Percentiles rank a stretch among this genome's conserved stretches.
phyloP scores from a whole-genome alignment of 2,888 invertebrate genomes.

The Drosophila rubida region DNA sequence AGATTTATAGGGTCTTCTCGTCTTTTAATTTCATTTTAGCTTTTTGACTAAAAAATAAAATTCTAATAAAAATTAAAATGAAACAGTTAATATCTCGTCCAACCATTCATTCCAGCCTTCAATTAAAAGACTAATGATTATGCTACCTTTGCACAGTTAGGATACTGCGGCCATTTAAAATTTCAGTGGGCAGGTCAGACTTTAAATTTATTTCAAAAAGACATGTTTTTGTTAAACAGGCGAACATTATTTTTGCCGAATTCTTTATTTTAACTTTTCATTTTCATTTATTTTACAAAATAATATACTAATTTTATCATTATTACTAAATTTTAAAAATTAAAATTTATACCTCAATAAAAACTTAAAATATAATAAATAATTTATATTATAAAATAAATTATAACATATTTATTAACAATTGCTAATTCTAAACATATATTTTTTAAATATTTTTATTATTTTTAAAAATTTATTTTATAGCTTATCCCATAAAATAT shows the following conservation, averaged over 20 bases:
- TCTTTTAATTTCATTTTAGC: constrained; percentile 88
- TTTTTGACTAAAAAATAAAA: constrained; percentile 88
- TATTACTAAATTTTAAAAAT: constrained; percentile 85
- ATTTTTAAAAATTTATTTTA: constrained; percentile 87
- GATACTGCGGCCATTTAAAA: constrained; percentile 91
- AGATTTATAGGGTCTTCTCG: constrained; percentile 93
- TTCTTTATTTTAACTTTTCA: constrained; percentile 86
- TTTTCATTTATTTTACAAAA: constrained; percentile 70
- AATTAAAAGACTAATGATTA: constrained; percentile 93
- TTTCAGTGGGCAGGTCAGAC: constrained; percentile 91
- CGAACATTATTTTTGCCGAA: constrained; percentile 88
- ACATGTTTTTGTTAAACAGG: constrained; percentile 93
- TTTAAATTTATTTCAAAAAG: constrained; percentile 88
- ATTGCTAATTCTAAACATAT: constrained; percentile 87
- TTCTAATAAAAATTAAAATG: constrained; percentile 86
- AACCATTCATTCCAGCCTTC: constrained; percentile 91
- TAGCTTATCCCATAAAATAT: constrained; percentile 86
- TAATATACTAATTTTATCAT: constrained; percentile 88
- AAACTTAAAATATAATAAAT: constrained; percentile 85
- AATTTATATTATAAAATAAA: constrained; percentile 86
- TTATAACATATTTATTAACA: constrained; percentile 85
- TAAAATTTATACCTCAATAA: constrained; percentile 85
- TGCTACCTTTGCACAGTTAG: constrained; percentile 93
- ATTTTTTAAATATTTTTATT: constrained; percentile 83
- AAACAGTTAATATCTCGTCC: constrained; percentile 88